Percentiles rank a stretch among this genome's conserved stretches.
These are phyloP conservation scores for Corynorhinus townsendii DNA, from an alignment of 2,113 vertebrate species.

Conservation along the genomic window DNA sequence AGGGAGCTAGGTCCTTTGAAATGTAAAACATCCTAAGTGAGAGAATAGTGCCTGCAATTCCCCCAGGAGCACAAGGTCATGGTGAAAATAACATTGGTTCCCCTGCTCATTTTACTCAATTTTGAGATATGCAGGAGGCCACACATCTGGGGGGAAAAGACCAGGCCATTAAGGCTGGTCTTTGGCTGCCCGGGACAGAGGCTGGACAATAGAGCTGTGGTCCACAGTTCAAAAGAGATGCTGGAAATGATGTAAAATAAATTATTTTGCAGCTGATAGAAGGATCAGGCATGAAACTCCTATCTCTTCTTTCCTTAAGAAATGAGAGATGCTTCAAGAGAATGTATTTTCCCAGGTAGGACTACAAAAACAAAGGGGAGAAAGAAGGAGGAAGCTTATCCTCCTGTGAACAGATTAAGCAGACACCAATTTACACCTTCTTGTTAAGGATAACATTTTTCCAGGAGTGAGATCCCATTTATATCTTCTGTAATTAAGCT, in stretches of 20 bases:
- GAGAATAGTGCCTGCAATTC: constrained; percentile 46
- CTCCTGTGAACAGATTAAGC: constrained; percentile 61
- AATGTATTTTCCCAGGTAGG: constrained; percentile 36
- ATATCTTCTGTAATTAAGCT: constrained; percentile 55
- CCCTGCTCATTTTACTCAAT: constrained; percentile 46
- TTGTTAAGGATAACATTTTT: constrained; percentile 68
- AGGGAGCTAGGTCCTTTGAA: constrained; percentile 67
- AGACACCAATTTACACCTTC: constrained; percentile 74
- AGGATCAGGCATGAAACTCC: background rate
- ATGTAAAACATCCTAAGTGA: constrained; percentile 67
- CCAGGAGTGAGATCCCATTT: constrained; percentile 52
- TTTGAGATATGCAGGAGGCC: background rate
- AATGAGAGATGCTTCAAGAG: constrained; percentile 25
- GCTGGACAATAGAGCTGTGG: background rate
- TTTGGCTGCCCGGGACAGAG: background rate
- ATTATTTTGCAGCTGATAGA: background rate
- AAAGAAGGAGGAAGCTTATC: constrained; percentile 20
- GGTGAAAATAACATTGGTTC: constrained; percentile 39
- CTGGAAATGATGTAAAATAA: background rate
- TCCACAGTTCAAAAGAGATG: background rate
- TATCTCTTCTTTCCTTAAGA: background rate
- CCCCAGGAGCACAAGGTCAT: constrained; percentile 59
- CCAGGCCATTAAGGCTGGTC: background rate
- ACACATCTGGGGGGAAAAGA: background rate
- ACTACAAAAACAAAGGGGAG: constrained; percentile 45